These are phyloP conservation scores for Lamellibrachia satsuma DNA, from an alignment of 2,888 invertebrate species.

Conservation along the genomic window DNA sequence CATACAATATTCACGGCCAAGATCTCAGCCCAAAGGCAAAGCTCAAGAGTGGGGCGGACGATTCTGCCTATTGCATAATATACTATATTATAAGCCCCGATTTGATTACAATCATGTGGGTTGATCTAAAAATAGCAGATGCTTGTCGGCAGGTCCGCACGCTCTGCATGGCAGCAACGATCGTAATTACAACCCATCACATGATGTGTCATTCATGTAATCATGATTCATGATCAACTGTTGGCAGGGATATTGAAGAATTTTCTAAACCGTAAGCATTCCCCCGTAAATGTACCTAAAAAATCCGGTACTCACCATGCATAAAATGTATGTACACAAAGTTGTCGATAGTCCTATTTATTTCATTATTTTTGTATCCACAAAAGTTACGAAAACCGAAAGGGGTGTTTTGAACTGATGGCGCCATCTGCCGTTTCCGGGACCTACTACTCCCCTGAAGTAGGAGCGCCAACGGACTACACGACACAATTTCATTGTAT, in stretches of 20 bases:
- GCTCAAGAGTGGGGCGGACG: too few relatives aligned
- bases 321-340: not conserved
- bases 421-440: conserved; percentile 13
- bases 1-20: too few relatives aligned
- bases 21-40: too few relatives aligned
- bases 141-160: not conserved
- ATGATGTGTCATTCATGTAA: not conserved
- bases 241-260: not conserved
- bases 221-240: not conserved
- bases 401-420: conserved; percentile 3
- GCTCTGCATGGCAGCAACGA: not conserved
- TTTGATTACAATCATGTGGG: too few relatives aligned
- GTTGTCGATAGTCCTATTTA: not conserved
- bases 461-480: not conserved
- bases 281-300: not conserved
- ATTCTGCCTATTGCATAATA: too few relatives aligned
- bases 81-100: too few relatives aligned
- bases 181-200: not conserved
- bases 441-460: not conserved
- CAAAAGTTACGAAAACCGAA: conserved; percentile 5
- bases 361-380: not conserved
- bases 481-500: not conserved
- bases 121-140: not conserved
- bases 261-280: not conserved
- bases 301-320: not conserved